Percentiles rank a stretch among this genome's conserved stretches.
Conservation (phyloP, 2,797 vertebrate species). For the Trichosurus vulpecula region DNA sequence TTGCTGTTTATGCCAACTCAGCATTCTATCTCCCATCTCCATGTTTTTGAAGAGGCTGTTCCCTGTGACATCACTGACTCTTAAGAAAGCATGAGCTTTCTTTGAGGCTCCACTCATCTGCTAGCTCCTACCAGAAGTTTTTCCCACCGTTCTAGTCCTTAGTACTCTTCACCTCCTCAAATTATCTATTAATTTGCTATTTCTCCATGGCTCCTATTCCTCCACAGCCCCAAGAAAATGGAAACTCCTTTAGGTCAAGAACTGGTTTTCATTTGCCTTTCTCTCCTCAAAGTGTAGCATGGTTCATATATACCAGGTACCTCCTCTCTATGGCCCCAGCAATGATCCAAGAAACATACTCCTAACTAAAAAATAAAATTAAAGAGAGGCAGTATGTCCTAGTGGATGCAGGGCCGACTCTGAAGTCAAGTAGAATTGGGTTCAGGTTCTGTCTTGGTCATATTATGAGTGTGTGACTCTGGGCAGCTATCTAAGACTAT, state of each 20-base stretch:
- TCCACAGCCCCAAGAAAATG: not conserved
- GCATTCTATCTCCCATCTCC: not conserved
- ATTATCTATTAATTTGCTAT: not conserved
- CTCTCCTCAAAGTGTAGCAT: not conserved
- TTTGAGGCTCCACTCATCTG: not conserved
- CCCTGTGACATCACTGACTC: not conserved
- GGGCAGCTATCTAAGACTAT: not conserved
- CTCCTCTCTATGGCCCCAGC: not conserved
- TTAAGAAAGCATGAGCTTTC: not conserved
- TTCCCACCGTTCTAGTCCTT: not conserved
- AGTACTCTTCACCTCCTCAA: not conserved
- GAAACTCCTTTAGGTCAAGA: not conserved
- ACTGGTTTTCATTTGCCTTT: not conserved
- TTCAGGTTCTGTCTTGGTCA: not conserved
- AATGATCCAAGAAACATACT: not conserved
- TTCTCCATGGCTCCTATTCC: not conserved
- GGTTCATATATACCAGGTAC: no score
- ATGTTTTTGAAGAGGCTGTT: not conserved
- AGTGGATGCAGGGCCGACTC: not conserved
- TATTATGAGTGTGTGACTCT: not conserved
- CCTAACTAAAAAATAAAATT: not conserved
- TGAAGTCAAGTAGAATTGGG: not conserved
- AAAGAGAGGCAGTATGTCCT: not conserved
- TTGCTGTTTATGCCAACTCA: not conserved
- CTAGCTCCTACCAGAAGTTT: not conserved